Base-by-base conservation (phyloP, 1,140 invertebrate species). In the Drosophila ogumai region DNA sequence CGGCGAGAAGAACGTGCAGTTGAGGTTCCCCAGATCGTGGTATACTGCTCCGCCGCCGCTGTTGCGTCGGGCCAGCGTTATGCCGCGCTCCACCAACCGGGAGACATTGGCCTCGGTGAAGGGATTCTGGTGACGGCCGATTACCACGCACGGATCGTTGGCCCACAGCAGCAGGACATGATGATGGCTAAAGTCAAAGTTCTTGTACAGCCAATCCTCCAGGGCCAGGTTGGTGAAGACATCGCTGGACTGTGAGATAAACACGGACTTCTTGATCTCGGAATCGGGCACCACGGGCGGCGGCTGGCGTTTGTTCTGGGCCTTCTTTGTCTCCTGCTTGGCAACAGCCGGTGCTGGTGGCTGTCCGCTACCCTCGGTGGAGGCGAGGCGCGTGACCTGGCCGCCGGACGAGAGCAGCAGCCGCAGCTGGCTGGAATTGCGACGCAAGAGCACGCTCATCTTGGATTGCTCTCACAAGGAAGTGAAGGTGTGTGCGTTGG, bases 1-100 rank as follows among this genome's bases (percentile, higher is more conserved):
- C 0, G 95, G 94, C 4, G 96, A 96, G 75, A 99, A 97, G 92
- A 99, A 99, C 0, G 97, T 96, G 55, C 98, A 94, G 93, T 99
- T 99, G 0, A 99, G 93, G 93, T 99, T 99, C 44, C 98, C 98
- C 68, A 94, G 86, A 93, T 99, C 99, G 93, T 99, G 98, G 93
- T 98, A 99, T 19, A 99, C 98, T 17, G 98, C 96, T 10, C 98
- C 98, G 64, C 99, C 99, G n/a, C 98, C 98, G 93, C 98, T 99
- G 85, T 98, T 97, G 19, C 98, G 94, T 55, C 99, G 94, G 1
- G 96, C 98, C 17, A 99, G 79, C 3, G 94, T 92, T 47, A 98
- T 95, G 17, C 94, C 95, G 25, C 94, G 93, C 36, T 95, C 94
- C 49, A 94, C 91, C 22, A 96, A 79, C 36, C 93, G 93, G 4